Evolutionary conservation across 2,113 vertebrate genomes (phyloP).

Genomic region (Neomonachus schauinslandi): DNA sequence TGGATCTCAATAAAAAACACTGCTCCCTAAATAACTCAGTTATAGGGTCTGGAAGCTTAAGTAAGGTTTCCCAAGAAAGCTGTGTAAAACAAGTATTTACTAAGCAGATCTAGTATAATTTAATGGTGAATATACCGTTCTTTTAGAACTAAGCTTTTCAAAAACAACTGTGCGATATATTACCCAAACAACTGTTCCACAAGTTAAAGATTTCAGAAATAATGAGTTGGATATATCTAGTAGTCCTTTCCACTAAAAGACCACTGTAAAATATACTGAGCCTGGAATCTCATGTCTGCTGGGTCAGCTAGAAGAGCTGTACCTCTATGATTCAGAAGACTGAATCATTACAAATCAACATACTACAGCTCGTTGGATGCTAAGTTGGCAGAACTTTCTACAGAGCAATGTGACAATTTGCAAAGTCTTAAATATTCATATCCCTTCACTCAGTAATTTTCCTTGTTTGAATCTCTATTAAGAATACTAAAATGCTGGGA

Average conservation of each 20-base stretch:
- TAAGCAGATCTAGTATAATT: conserved; percentile 17
- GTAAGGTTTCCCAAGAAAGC: not conserved
- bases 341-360: not conserved
- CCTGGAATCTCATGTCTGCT: not conserved
- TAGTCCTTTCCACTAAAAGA: not conserved
- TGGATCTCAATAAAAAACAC: not conserved
- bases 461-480: conserved; percentile 5
- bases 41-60: not conserved
- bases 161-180: not conserved
- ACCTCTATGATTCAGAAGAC: not conserved
- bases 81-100: conserved; percentile 3
- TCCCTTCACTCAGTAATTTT: not conserved
- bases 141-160: conserved; percentile 42
- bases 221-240: not conserved
- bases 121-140: conserved; percentile 17
- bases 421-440: not conserved
- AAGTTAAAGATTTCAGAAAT: conserved; percentile 9
- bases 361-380: not conserved
- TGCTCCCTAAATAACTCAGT: not conserved
- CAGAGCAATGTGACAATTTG: not conserved
- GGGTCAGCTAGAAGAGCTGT: not conserved
- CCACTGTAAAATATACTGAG: not conserved
- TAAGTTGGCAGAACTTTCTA: not conserved
- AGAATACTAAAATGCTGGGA: conserved; percentile 18
- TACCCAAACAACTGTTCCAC: conserved; percentile 21